These are phyloP conservation scores for Mirounga angustirostris DNA, from an alignment of 2,113 vertebrate genomes.

Conservation along the genomic window DNA sequence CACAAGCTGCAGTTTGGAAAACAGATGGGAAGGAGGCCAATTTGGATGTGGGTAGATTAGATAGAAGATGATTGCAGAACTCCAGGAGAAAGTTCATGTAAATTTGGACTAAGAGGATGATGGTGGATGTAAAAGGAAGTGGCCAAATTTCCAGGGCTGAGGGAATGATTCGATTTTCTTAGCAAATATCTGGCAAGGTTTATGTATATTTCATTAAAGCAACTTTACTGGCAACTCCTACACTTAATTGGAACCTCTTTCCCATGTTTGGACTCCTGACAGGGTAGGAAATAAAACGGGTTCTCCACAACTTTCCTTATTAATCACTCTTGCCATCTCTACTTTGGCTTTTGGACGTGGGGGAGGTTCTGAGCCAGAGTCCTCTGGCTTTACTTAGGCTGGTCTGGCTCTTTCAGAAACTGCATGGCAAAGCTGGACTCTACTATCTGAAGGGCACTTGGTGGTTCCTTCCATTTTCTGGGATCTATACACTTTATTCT, in stretches of 20 bases:
- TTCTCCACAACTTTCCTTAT: neutral
- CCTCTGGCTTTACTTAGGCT: neutral
- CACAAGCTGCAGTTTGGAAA: neutral
- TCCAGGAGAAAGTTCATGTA: neutral
- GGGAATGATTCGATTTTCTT: neutral
- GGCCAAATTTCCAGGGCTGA: neutral
- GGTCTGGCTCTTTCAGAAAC: neutral
- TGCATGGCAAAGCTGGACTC: neutral
- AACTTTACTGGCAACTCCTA: neutral
- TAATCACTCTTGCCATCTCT: neutral
- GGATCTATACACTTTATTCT: neutral
- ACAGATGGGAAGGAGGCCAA: neutral
- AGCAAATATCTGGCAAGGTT: neutral
- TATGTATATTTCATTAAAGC: neutral
- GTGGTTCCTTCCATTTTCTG: neutral
- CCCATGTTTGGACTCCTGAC: neutral
- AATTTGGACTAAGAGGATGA: neutral
- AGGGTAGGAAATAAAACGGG: neutral
- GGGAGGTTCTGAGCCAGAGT: neutral
- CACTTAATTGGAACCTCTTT: neutral
- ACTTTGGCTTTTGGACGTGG: neutral
- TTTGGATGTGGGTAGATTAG: neutral
- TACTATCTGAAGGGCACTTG: neutral
- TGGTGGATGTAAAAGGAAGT: neutral
- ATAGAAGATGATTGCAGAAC: neutral